Base-by-base conservation (phyloP, 1,140 invertebrate species). In the Neodiprion lecontei region DNA sequence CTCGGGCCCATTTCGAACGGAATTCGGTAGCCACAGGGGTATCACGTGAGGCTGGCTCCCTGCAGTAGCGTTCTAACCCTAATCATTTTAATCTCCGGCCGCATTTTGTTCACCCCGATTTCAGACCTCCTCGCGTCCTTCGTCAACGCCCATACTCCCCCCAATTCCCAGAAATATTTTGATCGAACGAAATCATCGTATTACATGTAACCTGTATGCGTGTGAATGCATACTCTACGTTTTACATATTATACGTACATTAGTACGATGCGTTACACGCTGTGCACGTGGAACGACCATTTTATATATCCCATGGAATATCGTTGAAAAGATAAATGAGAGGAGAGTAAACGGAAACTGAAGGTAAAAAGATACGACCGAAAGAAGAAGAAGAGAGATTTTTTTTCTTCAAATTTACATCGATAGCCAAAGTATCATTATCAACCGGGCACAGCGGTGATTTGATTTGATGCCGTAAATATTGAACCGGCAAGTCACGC, bases 21-120 rank as follows among this genome's bases (percentile, higher is more conserved):
- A 86, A 86, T 86, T 86, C 85, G 80, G 86, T 86, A 86, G 86
- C 84, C 80, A 81, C 75, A 76, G 80, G 80, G 79, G 78, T 76
- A 84, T 84, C 82, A 84, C 84, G 81, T 82, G 83, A 84, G 77
- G 28, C 75, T 76, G 77, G 2, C 75, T 76, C 76, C 79, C 79
- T 40, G 28, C 53, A 79, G 80, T 84, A 82, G 82, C 82, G 70
- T 74, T 76, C 81, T 81, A 82, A 85, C 84, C 78, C 79, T 82
- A 83, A 85, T 85, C 81, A 82, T 83, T 83, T 84, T 83, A 82
- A 83, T 85, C 82, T 82, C 74, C 73, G 17, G 65, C 61, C 50
- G 48, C 65, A 71, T 73, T 76, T 78, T 74, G 74, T 71, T 23
- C 21, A 48, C 40, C 70, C n/a, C 70, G 48, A 17, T 71, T 78